Evolutionary conservation across 2,797 vertebrate species (phyloP), one percentile per base, ranked within the genome.

Genomic region (Siniperca obscura): DNA sequence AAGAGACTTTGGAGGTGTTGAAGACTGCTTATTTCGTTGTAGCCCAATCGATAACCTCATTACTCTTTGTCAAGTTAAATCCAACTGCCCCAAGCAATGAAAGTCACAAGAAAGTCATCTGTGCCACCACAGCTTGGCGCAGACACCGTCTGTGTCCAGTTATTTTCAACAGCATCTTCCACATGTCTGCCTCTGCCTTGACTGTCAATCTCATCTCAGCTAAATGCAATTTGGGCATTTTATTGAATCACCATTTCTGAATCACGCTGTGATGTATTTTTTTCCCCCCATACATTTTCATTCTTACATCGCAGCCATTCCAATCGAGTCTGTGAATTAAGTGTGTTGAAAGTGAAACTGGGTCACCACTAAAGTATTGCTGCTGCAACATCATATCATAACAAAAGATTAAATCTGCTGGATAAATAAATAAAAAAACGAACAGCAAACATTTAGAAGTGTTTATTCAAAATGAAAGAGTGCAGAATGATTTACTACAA

Each of bases 61-160:
- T 96, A 96, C 94, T 95, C 95, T 95, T 95, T 95, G 94, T 95
- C 94, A 95, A 95, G 93, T 95, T 95, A 95, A 95, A 95, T 95
- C 93, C 91, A 96, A 94, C 92, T 92, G 91, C 94, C 93, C 93
- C 81, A 50, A 94, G 93, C 93, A 89, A 94, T 91, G 94, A 95
- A 95, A 95, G 93, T 94, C 93, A 94, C 91, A 86, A 94, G 95
- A 95, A 95, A 95, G 95, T 94, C 92, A 93, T 93, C 92, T 90
- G 83, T 91, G 89, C 75, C 85, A 89, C 89, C 84, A n/a, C 80
- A 38, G 87, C 78, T 77, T 59, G 34, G 3, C 65, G 25, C 87
- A 89, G 87, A 90, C 80, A 81, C 78, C 76, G 87, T 76, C 69
- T 14, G 83, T 88, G 93, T 90, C 91, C 89, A 90, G 90, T 91